A percentile compares a stretch with the other conserved stretches of the same genome.
These are phyloP conservation scores for Helogale parvula DNA, from an alignment of 2,113 vertebrate species.

Conservation along the genomic window DNA sequence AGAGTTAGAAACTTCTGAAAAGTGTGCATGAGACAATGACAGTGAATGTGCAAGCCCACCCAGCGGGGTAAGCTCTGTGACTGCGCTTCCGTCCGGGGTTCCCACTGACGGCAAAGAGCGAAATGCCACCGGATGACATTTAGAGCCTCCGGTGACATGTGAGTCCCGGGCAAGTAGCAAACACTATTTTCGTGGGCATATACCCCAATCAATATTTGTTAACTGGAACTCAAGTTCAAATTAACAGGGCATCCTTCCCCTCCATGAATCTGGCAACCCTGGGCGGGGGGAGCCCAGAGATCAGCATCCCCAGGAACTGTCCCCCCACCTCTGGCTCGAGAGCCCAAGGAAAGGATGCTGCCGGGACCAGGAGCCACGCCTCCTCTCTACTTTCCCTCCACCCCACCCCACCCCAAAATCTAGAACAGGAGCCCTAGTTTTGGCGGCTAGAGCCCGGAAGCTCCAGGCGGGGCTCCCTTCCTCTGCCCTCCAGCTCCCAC, in stretches of 20 bases:
- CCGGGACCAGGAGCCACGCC: too few relatives aligned
- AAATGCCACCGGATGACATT: too few relatives aligned
- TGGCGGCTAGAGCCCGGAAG: too few relatives aligned
- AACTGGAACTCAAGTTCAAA: background rate
- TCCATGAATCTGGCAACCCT: background rate
- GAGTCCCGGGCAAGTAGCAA: background rate
- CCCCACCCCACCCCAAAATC: background rate
- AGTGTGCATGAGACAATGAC: background rate
- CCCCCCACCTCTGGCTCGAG: background rate
- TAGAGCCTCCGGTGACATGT: background rate
- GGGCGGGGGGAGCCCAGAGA: background rate
- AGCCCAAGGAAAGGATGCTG: background rate
- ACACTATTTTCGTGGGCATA: background rate
- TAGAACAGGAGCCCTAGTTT: background rate
- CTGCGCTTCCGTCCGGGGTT: background rate
- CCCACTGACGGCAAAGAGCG: background rate
- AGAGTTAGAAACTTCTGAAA: background rate
- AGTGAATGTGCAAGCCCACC: background rate
- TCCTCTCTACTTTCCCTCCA: background rate
- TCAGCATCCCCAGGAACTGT: background rate
- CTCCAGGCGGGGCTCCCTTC: background rate
- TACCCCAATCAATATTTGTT: background rate
- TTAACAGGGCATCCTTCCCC: background rate
- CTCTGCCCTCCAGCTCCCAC: background rate
- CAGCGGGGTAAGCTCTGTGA: accelerated